phyloP scores from a whole-genome alignment of 2,888 invertebrate genomes.

The Orgyia antiqua region DNA sequence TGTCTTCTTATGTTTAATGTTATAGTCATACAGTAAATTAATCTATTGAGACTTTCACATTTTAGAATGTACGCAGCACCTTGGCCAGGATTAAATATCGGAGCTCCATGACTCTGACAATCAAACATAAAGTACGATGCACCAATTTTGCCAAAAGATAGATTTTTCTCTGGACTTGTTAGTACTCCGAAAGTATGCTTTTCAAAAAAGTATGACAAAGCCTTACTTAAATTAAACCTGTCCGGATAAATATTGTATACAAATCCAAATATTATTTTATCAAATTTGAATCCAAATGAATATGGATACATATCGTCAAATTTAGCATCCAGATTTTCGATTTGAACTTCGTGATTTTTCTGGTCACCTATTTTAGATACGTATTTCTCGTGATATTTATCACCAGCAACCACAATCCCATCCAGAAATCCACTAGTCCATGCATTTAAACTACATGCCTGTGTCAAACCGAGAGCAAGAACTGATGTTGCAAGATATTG shows the following conservation, averaged over 20 bases:
- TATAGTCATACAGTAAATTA: conserved; percentile 80
- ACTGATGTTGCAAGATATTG: conserved; percentile 81
- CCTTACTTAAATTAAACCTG: conserved; percentile 81
- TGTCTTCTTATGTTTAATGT: conserved; percentile 78
- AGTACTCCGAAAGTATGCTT: conserved; percentile 73
- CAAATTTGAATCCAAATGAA: conserved; percentile 74
- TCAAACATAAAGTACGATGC: conserved; percentile 83
- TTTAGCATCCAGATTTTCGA: conserved; percentile 75
- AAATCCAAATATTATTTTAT: conserved; percentile 78
- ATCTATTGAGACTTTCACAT: conserved; percentile 77
- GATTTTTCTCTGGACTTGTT: conserved; percentile 70
- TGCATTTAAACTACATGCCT: conserved; percentile 78
- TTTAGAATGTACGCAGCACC: conserved; percentile 80
- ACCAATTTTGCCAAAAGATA: conserved; percentile 70
- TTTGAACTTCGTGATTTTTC: conserved; percentile 75
- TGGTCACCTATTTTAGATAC: conserved; percentile 51
- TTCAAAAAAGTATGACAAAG: conserved; percentile 79
- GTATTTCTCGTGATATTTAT: conserved; percentile 76
- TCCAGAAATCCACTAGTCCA: conserved; percentile 81
- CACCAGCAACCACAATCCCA: conserved; percentile 79
- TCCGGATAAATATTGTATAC: conserved; percentile 76
- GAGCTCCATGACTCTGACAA: conserved; percentile 79
- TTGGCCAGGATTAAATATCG: conserved; percentile 78
- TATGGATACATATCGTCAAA: conserved; percentile 78
- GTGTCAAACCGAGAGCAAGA: conserved; percentile 77